phyloP scores from a whole-genome alignment of 2,797 vertebrate genomes.

The Zenarchopterus dispar region DNA sequence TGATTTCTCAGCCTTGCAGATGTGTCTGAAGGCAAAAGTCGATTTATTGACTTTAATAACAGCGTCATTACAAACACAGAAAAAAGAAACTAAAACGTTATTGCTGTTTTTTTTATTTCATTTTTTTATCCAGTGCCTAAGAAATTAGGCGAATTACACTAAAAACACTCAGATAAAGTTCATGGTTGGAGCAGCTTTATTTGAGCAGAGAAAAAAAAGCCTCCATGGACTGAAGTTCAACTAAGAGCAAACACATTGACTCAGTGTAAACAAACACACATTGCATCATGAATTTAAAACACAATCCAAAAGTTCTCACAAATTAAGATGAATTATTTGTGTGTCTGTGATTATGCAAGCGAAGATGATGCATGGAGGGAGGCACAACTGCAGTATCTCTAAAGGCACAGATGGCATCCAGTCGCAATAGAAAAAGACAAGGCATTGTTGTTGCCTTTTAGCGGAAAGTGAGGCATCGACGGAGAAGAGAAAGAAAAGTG shows the following conservation, averaged over 20 bases:
- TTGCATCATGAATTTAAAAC: constrained; percentile 49
- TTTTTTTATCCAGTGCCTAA: neutral
- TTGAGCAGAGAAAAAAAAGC: constrained; percentile 11
- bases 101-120: neutral
- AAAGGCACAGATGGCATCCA: constrained; percentile 67
- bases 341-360: constrained; percentile 50
- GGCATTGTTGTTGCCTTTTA: constrained; percentile 69
- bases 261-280: constrained; percentile 38
- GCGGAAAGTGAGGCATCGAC: constrained; percentile 67
- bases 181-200: neutral
- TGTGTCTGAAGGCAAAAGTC: neutral
- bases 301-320: constrained; percentile 39
- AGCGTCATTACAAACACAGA: too few species aligned
- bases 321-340: constrained; percentile 59
- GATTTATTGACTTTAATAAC: too few species aligned
- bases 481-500: constrained; percentile 54
- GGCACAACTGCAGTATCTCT: constrained; percentile 63
- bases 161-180: neutral
- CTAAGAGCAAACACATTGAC: constrained; percentile 34
- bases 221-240: constrained; percentile 27
- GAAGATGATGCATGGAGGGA: constrained; percentile 57
- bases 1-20: neutral
- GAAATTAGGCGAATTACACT: constrained; percentile 1
- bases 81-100: neutral
- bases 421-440: constrained; percentile 60